phyloP scores from a whole-genome alignment of 1,140 invertebrate species.

The Formica selysi region DNA sequence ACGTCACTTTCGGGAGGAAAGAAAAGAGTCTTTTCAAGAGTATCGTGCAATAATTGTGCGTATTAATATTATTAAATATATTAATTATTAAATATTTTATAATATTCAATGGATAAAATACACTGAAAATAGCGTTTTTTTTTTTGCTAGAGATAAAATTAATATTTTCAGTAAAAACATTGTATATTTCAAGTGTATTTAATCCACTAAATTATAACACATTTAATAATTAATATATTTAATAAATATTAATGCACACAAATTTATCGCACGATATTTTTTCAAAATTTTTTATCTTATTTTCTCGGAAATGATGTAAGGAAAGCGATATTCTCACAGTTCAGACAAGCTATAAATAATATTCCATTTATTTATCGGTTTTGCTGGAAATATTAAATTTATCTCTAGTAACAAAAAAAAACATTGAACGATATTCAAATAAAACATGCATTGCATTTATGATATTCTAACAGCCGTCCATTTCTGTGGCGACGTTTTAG shows the following conservation, averaged over 20 bases:
- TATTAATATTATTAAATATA: neutral
- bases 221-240: neutral
- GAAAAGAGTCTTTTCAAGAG: neutral
- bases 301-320: neutral
- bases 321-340: conserved; percentile 5
- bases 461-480: neutral
- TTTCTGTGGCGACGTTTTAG: neutral
- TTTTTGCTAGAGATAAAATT: neutral
- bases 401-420: neutral
- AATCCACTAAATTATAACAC: neutral
- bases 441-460: neutral
- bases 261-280: conserved; percentile 1
- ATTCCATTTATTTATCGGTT: conserved; percentile 27
- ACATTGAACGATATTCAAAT: neutral
- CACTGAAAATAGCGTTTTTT: neutral
- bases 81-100: neutral
- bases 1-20: neutral
- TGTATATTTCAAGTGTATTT: neutral
- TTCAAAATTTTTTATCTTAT: neutral
- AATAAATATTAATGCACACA: neutral
- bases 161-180: neutral
- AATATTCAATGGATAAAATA: neutral
- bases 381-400: neutral
- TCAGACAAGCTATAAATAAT: neutral
- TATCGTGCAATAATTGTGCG: neutral